A percentile compares a stretch with the other conserved stretches of the same genome.
Evolutionary conservation across 2,888 invertebrate genomes (phyloP).

Genomic region (Operophtera brumata): DNA sequence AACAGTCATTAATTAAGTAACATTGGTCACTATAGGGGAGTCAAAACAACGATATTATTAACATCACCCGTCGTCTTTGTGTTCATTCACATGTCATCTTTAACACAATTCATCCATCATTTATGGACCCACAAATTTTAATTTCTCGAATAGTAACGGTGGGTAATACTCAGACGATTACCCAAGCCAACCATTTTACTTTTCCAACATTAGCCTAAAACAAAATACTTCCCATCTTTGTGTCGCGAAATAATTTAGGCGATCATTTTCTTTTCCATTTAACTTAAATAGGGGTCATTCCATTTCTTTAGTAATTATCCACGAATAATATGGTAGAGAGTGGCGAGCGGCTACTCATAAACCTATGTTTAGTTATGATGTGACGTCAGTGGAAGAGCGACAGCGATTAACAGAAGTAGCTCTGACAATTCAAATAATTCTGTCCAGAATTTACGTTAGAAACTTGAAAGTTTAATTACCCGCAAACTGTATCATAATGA

Average conservation of each 20-base stretch:
- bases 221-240: constrained; percentile 50
- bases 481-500: too few relatives aligned
- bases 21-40: too few relatives aligned
- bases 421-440: too few relatives aligned
- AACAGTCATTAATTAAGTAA: too few relatives aligned
- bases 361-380: constrained; percentile 25
- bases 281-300: constrained; percentile 50
- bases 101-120: too few relatives aligned
- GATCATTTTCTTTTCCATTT: constrained; percentile 54
- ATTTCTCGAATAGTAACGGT: constrained; percentile 16
- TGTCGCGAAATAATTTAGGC: constrained; percentile 42
- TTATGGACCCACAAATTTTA: neutral
- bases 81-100: too few relatives aligned
- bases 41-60: too few relatives aligned
- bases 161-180: constrained; percentile 17
- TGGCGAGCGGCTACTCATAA: constrained; percentile 12
- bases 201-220: constrained; percentile 26
- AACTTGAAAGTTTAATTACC: too few relatives aligned
- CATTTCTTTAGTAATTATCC: constrained; percentile 60
- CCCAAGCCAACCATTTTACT: constrained; percentile 21
- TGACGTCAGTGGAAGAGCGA: constrained; percentile 1
- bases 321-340: constrained; percentile 31
- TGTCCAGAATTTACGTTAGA: too few relatives aligned
- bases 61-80: too few relatives aligned
- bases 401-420: constrained; percentile 3